These are phyloP conservation scores for Penaeus chinensis DNA, from an alignment of 1,140 invertebrate genomes.

Conservation along the genomic window DNA sequence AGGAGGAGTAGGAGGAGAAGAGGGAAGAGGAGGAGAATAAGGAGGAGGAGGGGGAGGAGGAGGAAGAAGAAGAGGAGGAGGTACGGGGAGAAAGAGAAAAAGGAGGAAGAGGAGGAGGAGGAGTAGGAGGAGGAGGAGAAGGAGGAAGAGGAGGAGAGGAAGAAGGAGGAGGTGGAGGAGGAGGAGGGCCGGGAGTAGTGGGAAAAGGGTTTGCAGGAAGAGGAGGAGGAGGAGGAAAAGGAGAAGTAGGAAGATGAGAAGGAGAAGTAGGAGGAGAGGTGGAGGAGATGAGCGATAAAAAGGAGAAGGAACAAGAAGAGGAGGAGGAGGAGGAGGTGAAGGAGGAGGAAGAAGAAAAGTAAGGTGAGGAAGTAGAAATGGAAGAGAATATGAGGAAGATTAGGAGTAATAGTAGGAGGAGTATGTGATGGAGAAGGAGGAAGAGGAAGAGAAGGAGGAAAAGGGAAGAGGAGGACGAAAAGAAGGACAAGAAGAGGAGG, in stretches of 20 bases:
- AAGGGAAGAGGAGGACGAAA: too few relatives aligned
- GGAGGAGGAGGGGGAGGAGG: not conserved
- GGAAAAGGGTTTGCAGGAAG: slow-evolving; percentile 8
- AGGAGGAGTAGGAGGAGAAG: not conserved
- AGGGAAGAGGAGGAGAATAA: not conserved
- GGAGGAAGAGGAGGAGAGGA: not conserved
- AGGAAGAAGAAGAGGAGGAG: not conserved
- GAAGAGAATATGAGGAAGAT: not conserved
- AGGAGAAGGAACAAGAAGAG: not conserved
- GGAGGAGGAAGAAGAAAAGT: not conserved
- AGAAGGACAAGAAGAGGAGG: not conserved
- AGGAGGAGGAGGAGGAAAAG: not conserved
- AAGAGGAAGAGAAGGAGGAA: not conserved
- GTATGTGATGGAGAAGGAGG: not conserved
- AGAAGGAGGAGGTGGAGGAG: slow-evolving; percentile 15
- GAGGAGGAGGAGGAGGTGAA: not conserved
- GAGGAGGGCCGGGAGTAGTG: not conserved
- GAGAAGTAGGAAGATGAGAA: not conserved
- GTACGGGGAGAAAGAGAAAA: slow-evolving; percentile 3
- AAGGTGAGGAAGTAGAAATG: not conserved
- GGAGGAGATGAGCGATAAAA: too few relatives aligned
- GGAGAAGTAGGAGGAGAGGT: not conserved
- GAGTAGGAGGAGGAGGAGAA: not conserved
- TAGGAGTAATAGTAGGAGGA: slow-evolving; percentile 2
- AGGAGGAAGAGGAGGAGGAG: not conserved